A percentile compares a stretch with the other conserved stretches of the same genome.
phyloP scores from a whole-genome alignment of 2,797 vertebrate genomes.

The Atherinosoma microstoma region DNA sequence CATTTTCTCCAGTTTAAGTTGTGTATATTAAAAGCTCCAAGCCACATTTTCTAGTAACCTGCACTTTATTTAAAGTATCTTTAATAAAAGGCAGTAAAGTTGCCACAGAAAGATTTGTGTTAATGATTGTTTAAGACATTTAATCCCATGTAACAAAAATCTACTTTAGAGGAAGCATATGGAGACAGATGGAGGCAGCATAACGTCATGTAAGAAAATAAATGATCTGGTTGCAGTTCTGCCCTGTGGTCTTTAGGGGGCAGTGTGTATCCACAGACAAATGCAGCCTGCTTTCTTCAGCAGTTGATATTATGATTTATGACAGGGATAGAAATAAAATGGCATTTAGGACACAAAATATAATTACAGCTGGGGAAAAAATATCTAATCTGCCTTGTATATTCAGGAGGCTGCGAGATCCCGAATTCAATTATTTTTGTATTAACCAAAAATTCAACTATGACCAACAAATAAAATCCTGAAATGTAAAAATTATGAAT shows the following conservation, averaged over 20 bases:
- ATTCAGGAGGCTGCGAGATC: neutral
- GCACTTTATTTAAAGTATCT: too few species aligned
- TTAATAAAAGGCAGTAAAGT: too few species aligned
- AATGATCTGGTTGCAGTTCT: constrained; percentile 2
- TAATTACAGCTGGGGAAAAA: constrained; percentile 23
- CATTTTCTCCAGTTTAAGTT: too few species aligned
- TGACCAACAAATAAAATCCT: constrained; percentile 1
- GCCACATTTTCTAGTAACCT: too few species aligned
- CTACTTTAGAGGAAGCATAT: neutral
- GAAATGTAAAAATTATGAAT: constrained; percentile 20
- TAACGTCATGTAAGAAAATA: neutral
- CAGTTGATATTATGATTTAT: constrained; percentile 4
- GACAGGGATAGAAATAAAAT: neutral
- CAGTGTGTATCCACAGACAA: constrained; percentile 42
- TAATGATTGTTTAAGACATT: neutral
- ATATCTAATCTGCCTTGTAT: constrained; percentile 2
- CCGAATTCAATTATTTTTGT: constrained; percentile 13
- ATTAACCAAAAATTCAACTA: constrained; percentile 8
- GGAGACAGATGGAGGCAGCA: neutral
- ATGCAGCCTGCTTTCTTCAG: neutral
- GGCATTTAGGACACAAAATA: constrained; percentile 20
- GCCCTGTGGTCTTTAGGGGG: constrained; percentile 31
- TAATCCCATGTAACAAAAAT: neutral
- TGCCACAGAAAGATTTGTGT: too few species aligned
- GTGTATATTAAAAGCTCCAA: neutral